These are phyloP conservation scores for Heliconius hewitsoni DNA, from an alignment of 1,140 invertebrate species.

Conservation along the genomic window DNA sequence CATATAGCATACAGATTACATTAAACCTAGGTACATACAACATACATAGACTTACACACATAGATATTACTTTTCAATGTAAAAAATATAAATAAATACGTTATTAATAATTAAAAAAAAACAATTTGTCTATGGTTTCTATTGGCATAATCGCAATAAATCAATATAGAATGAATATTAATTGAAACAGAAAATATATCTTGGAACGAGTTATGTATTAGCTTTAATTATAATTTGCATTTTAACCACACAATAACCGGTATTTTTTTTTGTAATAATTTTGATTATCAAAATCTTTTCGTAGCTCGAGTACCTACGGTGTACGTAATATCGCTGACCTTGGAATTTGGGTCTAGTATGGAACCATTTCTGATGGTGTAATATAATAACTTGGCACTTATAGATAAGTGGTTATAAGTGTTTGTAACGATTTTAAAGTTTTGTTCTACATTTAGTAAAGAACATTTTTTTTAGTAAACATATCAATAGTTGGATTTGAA, in stretches of 20 bases:
- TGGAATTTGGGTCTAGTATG: slow-evolving; percentile 26
- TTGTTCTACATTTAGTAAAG: too few species aligned
- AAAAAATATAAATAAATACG: too few species aligned
- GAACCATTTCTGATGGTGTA: neutral
- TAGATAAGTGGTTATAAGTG: neutral
- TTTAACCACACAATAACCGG: slow-evolving; percentile 35
- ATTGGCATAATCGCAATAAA: slow-evolving; percentile 29
- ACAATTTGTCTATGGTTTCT: slow-evolving; percentile 22
- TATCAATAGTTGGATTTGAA: too few species aligned
- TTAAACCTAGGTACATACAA: too few species aligned
- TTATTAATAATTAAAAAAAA: neutral
- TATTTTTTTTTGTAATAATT: slow-evolving; percentile 38
- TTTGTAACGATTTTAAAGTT: neutral
- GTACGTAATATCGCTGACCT: slow-evolving; percentile 29
- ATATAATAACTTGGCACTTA: slow-evolving; percentile 5
- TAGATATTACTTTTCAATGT: too few species aligned
- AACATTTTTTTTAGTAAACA: too few species aligned
- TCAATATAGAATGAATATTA: slow-evolving; percentile 34
- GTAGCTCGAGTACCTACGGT: slow-evolving; percentile 1
- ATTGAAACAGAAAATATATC: slow-evolving; percentile 35
- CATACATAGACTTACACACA: too few species aligned
- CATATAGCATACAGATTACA: too few species aligned
- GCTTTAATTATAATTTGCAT: slow-evolving; percentile 46
- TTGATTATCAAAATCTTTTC: slow-evolving; percentile 42
- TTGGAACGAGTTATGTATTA: slow-evolving; percentile 36